A percentile compares a stretch with the other conserved stretches of the same genome.
Evolutionary conservation across 1,140 invertebrate genomes (phyloP).

Genomic region (Drosophila albomicans): DNA sequence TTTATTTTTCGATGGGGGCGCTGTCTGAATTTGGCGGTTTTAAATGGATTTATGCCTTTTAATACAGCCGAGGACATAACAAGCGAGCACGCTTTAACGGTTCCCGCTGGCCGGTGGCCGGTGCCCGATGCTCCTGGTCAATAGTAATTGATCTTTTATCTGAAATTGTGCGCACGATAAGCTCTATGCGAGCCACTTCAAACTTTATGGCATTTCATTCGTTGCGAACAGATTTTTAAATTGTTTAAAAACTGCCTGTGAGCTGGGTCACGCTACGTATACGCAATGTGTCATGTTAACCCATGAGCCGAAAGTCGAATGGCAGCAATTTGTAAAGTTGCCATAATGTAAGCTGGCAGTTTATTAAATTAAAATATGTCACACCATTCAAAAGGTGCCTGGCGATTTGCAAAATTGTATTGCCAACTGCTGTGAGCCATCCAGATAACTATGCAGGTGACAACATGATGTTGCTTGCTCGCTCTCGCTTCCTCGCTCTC

Average conservation of each 20-base stretch:
- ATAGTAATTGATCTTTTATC: constrained; percentile 66
- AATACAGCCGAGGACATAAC: constrained; percentile 14
- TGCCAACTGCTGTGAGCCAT: constrained; percentile 26
- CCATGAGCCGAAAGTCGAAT: too few relatives aligned
- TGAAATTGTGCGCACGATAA: constrained; percentile 48
- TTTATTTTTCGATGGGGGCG: constrained; percentile 33
- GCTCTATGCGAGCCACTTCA: constrained; percentile 29
- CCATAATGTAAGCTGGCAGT: constrained; percentile 40
- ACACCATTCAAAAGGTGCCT: constrained; percentile 57
- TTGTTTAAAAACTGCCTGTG: background rate
- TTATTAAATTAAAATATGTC: constrained; percentile 77
- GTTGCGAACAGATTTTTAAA: constrained; percentile 1
- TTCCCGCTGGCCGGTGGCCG: background rate
- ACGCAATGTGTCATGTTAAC: constrained; percentile 37
- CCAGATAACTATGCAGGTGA: constrained; percentile 26
- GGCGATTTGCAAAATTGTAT: constrained; percentile 73
- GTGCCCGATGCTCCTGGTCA: background rate
- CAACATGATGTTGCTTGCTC: constrained; percentile 27
- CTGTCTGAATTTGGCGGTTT: constrained; percentile 60
- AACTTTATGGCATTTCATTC: constrained; percentile 31
- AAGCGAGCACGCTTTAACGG: constrained; percentile 15
- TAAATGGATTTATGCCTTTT: constrained; percentile 67
- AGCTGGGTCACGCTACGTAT: constrained; percentile 62
- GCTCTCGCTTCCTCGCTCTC: constrained; percentile 5
- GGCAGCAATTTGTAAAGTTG: constrained; percentile 20